Percentiles rank a stretch among this genome's conserved stretches.
Evolutionary conservation across 2,888 invertebrate genomes (phyloP).

Genomic region (Dioctria rufipes): DNA sequence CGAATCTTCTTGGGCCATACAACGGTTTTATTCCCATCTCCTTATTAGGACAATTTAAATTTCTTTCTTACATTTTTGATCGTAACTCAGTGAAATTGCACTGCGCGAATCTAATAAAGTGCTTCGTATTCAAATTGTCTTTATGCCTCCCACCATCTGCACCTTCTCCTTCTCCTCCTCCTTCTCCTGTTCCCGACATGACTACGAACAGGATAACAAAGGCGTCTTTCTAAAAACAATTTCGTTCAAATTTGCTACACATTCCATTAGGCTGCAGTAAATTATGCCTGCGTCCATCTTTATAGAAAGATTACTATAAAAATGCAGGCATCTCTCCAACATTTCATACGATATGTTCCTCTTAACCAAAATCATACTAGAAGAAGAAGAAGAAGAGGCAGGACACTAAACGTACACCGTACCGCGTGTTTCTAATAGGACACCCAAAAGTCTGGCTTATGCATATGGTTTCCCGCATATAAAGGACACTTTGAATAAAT

Average conservation of each 20-base stretch:
- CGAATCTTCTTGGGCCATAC: neutral
- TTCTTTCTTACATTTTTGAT: slow-evolving; percentile 23
- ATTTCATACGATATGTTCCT: slow-evolving; percentile 3
- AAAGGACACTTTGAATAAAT: slow-evolving; percentile 58
- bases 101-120: slow-evolving; percentile 53
- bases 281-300: slow-evolving; percentile 24
- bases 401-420: slow-evolving; percentile 11
- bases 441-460: slow-evolving; percentile 34
- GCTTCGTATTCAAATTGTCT: slow-evolving; percentile 48
- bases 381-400: slow-evolving; percentile 2
- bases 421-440: slow-evolving; percentile 55
- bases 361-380: neutral
- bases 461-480: slow-evolving; percentile 53
- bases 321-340: slow-evolving; percentile 38
- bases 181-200: too few relatives aligned
- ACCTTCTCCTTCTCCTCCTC: too few relatives aligned
- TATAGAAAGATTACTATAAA: slow-evolving; percentile 44
- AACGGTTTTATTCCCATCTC: neutral
- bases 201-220: neutral
- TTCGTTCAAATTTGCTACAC: slow-evolving; percentile 46
- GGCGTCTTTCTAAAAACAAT: slow-evolving; percentile 1
- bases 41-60: slow-evolving; percentile 33
- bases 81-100: slow-evolving; percentile 29
- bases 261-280: slow-evolving; percentile 43
- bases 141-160: too few relatives aligned